Conservation (phyloP, 1,140 invertebrate genomes). For the Littorina saxatilis region DNA sequence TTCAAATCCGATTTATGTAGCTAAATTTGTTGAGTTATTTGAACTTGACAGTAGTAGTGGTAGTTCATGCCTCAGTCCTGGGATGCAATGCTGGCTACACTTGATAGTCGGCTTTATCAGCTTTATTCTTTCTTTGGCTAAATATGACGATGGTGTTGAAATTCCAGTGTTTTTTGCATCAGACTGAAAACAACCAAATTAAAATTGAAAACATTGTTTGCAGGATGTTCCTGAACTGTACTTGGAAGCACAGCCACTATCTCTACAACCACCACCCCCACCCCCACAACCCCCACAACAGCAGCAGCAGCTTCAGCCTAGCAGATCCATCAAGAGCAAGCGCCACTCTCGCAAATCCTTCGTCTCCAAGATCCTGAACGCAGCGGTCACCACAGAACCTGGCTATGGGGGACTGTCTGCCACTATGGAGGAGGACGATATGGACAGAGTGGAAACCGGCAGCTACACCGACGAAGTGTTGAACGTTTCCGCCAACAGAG, state of each 20-base stretch:
- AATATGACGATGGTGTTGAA: too few species aligned
- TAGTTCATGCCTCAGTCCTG: too few species aligned
- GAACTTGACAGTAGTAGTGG: too few species aligned
- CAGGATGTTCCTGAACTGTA: slow-evolving; percentile 9
- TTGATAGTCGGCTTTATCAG: too few species aligned
- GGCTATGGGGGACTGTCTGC: neutral
- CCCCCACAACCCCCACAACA: neutral
- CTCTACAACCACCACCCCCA: neutral
- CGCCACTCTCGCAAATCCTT: slow-evolving; percentile 19
- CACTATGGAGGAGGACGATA: slow-evolving; percentile 1
- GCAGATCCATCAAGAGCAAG: neutral
- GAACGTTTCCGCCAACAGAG: neutral
- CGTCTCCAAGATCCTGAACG: slow-evolving; percentile 32
- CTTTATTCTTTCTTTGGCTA: too few species aligned
- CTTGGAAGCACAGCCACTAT: neutral
- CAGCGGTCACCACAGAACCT: neutral
- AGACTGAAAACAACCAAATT: too few species aligned
- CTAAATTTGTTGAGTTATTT: too few species aligned
- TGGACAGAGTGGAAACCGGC: neutral
- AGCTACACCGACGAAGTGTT: neutral
- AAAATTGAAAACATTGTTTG: too few species aligned
- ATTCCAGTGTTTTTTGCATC: too few species aligned
- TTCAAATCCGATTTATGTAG: too few species aligned
- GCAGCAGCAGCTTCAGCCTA: too few species aligned
- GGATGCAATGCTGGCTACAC: too few species aligned